These are phyloP conservation scores for Sylvia atricapilla DNA, from an alignment of 2,113 vertebrate genomes.

Conservation along the genomic window DNA sequence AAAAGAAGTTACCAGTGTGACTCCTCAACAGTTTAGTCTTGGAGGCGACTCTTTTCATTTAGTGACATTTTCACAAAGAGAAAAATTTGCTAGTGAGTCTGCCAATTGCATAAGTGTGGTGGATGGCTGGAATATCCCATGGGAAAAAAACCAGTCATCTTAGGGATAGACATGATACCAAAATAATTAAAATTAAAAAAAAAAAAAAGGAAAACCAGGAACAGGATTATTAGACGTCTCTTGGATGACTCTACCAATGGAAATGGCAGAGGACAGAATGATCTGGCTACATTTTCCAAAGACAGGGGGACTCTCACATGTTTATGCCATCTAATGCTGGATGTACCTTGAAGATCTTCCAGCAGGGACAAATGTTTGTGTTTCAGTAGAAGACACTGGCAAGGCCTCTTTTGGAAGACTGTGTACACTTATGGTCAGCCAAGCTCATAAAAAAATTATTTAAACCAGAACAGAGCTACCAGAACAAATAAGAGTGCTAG, in stretches of 20 bases:
- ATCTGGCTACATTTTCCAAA: not conserved
- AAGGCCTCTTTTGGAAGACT: not conserved
- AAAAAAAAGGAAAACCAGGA: not conserved
- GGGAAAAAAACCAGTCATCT: not conserved
- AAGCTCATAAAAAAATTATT: constrained; percentile 28
- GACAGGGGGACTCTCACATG: not conserved
- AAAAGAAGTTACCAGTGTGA: not conserved
- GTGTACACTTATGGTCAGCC: not conserved
- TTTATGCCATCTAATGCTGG: not conserved
- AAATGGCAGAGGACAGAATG: not conserved
- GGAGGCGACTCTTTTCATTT: not conserved
- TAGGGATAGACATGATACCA: not conserved
- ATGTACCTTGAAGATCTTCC: not conserved
- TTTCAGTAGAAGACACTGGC: not conserved
- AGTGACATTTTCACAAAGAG: not conserved
- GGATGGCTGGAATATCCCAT: not conserved
- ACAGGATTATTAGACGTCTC: not conserved
- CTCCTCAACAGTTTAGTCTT: not conserved
- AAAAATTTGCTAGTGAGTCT: not conserved
- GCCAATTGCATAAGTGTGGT: not conserved
- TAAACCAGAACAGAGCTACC: constrained; percentile 13
- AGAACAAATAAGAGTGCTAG: not conserved
- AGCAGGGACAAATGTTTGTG: not conserved
- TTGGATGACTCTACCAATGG: not conserved
- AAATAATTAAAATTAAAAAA: not conserved